Conservation (phyloP, 2,888 invertebrate genomes). For the Dexiosoma caninum region DNA sequence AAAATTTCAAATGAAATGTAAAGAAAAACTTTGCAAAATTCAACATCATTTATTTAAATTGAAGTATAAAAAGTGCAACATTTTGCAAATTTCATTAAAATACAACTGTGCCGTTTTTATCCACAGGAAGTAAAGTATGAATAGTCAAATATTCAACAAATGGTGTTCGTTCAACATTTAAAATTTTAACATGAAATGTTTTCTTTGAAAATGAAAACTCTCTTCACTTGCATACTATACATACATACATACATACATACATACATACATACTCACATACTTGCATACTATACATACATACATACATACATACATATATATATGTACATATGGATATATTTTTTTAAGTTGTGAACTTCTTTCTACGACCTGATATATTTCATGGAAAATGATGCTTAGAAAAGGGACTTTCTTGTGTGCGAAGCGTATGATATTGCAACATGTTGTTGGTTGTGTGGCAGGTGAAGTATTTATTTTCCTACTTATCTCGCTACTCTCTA, state of each 20-base stretch:
- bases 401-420: background rate
- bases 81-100: background rate
- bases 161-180: background rate
- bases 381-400: constrained; percentile 46
- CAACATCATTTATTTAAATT: background rate
- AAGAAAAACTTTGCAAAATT: background rate
- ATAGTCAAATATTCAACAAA: background rate
- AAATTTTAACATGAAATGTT: too few relatives aligned
- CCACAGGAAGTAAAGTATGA: too few relatives aligned
- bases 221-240: background rate
- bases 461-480: constrained; percentile 36
- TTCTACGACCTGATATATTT: constrained; percentile 35
- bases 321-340: too few relatives aligned
- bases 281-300: too few relatives aligned
- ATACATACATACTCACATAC: background rate
- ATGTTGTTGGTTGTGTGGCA: constrained; percentile 36
- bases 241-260: too few relatives aligned
- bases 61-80: background rate
- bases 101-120: background rate
- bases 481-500: constrained; percentile 52
- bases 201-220: background rate
- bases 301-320: too few relatives aligned
- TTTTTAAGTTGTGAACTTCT: constrained; percentile 36
- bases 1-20: background rate
- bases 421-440: background rate